Evolutionary conservation across 2,888 invertebrate species (phyloP), one percentile per base, ranked within the genome.

Genomic region (Meliscaeva auricollis): DNA sequence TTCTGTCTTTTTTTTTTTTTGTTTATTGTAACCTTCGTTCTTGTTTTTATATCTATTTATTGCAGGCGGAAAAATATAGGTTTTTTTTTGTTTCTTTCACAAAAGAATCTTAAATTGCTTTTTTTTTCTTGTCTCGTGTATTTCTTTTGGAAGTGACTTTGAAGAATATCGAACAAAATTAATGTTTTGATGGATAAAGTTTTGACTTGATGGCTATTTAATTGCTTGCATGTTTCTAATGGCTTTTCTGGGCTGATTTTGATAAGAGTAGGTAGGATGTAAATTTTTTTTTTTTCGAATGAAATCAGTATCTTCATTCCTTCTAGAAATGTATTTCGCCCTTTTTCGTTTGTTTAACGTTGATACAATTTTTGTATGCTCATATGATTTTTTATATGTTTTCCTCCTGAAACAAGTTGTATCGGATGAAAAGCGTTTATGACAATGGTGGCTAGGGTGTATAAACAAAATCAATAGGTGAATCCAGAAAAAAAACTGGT

Each of bases 211-310:
- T 87, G 83, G 64, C 44, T 78, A 87, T 83, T 87, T 83, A 83
- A 87, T 87, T 78, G 83, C 62, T 75, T 26, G 83, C 38, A 72
- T 79, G 78, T 79, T 83, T 75, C 60, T 83, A 87, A 87, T 75
- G 78, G 66, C 70, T 38, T 79, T 75, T 35, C 32, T 58, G 77
- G 85, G 66, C 48, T 68, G 20, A 54, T 62, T 66, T 66, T 26
- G 11, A 56, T 17, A 56, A 32, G 32, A 11, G n/a, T n/a, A n/a
- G n/a, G n/a, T n/a, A n/a, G n/a, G n/a, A 2, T 22, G 13, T 13
- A 26, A 4, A 26, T 26, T 26, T 26, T 26, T 26, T 26, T 26
- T 26, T 26, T 26, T 26, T 26, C 3, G 26, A 26, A 26, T 26
- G 26, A 4, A 2, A 26, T 2, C 3, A 26, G 4, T 4, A 26